Percentiles rank a stretch among this genome's conserved stretches.
Conservation (phyloP, 2,797 vertebrate species). For the Masticophis lateralis region DNA sequence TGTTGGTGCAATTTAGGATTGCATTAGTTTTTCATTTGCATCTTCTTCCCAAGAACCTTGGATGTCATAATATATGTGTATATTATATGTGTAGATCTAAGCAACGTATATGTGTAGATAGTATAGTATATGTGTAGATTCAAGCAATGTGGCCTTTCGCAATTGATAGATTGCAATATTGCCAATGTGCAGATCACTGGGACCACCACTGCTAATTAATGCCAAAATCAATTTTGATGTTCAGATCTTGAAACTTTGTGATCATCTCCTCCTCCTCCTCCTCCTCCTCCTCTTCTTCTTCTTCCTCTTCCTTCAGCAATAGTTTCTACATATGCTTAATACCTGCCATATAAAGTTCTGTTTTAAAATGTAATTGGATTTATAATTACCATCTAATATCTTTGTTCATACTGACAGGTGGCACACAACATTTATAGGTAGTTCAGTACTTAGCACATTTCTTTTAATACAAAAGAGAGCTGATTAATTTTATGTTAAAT, state of each 20-base stretch:
- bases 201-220: background rate
- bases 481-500: background rate
- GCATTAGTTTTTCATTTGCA: background rate
- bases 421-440: background rate
- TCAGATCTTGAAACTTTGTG: background rate
- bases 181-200: background rate
- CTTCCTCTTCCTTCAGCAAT: background rate
- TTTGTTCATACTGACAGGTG: constrained; percentile 15
- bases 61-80: background rate
- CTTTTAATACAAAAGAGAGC: background rate
- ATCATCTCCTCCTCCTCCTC: background rate
- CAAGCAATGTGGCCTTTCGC: background rate
- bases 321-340: background rate
- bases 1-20: background rate
- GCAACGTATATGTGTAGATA: background rate
- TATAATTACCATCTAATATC: constrained; percentile 24
- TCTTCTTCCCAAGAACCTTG: background rate
- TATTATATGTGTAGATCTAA: background rate
- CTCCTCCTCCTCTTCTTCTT: background rate
- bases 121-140: background rate
- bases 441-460: background rate
- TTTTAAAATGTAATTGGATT: background rate
- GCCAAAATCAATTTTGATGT: background rate
- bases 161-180: background rate
- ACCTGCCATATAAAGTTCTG: constrained; percentile 6